Base-by-base conservation (phyloP, 2,113 vertebrate species). In the Ctenodactylus gundi region DNA sequence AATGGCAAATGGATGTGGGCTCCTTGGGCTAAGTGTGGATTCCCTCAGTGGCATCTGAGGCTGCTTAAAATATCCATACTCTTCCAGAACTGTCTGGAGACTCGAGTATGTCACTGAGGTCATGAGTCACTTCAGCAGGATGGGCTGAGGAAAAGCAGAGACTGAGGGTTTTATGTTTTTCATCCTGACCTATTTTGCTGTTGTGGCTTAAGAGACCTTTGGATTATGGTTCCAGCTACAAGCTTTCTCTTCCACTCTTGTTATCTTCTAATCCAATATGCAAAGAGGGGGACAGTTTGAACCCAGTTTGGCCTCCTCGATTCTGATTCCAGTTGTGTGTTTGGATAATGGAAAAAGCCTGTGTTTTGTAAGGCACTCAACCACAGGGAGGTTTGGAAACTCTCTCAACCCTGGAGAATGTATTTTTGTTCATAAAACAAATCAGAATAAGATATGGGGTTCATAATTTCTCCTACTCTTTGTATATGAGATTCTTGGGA, bases 291-390 rank as follows among this genome's bases (percentile, higher is more conserved):
- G 15, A 73, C 60, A 85, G 39, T 70, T 67, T 85, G 81, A 95
- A 93, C 15, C 89, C 76, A 84, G 23, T 75, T 93, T 95, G 89
- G 80, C 75, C 20, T 72, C n/a, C 83, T 91, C 1, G 13, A n/a
- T 95, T 90, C 68, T 96, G 84, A 84, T 39, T 94, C 83, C 58
- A 31, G 57, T 90, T 94, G 51, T 87, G 36, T 85, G 60, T 95
- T 67, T 85, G 94, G 67, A 65, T 90, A 94, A 93, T 94, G 93
- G 93, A 96, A 97, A 96, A 84, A 85, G 92, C 62, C 68, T 95
- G 62, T 90, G 62, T 96, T 97, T 97, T 90, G 73, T 89, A 93
- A 97, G 73, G 77, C 89, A n/a, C 78, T 93, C 89, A 94, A 95
- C 94, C 85, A 75, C 90, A 92, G 51, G 60, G 91, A 95, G 34